These are phyloP conservation scores for Macquaria ambigua DNA, from an alignment of 2,113 vertebrate genomes.

Conservation along the genomic window DNA sequence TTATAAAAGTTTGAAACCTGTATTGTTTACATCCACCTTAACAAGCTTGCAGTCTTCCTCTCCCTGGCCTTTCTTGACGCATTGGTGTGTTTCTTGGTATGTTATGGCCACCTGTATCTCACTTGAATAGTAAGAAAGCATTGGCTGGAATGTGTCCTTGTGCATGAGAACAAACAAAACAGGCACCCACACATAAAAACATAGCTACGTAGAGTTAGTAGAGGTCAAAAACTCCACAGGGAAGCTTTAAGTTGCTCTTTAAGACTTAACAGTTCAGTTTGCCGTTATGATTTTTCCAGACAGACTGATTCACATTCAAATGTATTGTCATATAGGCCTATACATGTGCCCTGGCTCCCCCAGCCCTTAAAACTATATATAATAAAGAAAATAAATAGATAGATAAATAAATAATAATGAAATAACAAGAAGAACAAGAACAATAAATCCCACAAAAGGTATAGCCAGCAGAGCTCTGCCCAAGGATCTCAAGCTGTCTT, in stretches of 20 bases:
- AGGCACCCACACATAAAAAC: too few relatives aligned
- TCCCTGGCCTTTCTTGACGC: neutral
- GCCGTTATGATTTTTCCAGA: neutral
- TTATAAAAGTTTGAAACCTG: neutral
- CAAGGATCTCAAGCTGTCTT: conserved; percentile 18
- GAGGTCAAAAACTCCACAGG: neutral
- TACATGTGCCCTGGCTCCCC: too few relatives aligned
- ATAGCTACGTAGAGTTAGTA: too few relatives aligned
- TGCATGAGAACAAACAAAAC: too few relatives aligned
- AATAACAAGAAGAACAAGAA: too few relatives aligned
- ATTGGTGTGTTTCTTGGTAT: neutral
- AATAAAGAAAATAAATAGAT: too few relatives aligned
- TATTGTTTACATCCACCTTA: neutral
- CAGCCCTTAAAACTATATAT: too few relatives aligned
- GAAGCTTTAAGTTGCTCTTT: neutral
- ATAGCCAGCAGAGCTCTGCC: conserved; percentile 10
- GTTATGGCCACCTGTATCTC: neutral
- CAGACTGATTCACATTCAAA: too few relatives aligned
- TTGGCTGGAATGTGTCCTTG: too few relatives aligned
- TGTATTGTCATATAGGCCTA: too few relatives aligned
- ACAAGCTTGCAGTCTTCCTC: neutral
- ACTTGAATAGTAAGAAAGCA: too few relatives aligned
- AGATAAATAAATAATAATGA: too few relatives aligned
- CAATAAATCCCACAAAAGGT: neutral
- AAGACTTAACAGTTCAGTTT: neutral